Percentiles rank a stretch among this genome's conserved stretches.
Evolutionary conservation across 2,888 invertebrate genomes (phyloP).

Genomic region (Endomychus coccineus): DNA sequence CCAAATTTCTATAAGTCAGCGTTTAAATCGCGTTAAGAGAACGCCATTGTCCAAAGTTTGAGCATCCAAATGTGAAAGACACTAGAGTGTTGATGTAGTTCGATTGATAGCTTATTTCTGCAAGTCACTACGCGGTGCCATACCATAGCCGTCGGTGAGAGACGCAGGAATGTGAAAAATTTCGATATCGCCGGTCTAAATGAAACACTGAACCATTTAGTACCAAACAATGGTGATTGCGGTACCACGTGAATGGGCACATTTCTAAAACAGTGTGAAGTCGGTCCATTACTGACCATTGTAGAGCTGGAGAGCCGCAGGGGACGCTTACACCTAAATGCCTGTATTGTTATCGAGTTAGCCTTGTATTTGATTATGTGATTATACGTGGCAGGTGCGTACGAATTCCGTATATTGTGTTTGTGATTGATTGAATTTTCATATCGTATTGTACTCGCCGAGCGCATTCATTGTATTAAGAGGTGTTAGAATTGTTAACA

Average conservation of each 20-base stretch:
- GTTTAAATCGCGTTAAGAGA: too few species aligned
- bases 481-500: constrained; percentile 21
- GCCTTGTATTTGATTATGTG: constrained; percentile 41
- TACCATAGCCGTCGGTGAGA: too few species aligned
- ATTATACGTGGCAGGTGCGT: constrained; percentile 40
- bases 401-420: constrained; percentile 35
- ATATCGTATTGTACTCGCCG: constrained; percentile 26
- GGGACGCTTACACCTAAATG: constrained; percentile 32
- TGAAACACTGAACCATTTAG: constrained; percentile 24
- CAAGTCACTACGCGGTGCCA: too few species aligned
- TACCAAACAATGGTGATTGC: constrained; percentile 27
- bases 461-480: constrained; percentile 20
- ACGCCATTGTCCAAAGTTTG: too few species aligned
- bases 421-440: constrained; percentile 36
- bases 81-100: too few species aligned
- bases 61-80: too few species aligned
- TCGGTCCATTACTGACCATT: constrained; percentile 38
- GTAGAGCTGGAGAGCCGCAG: constrained; percentile 27
- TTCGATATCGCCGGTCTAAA: constrained; percentile 6
- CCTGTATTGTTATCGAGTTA: constrained; percentile 43
- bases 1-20: too few species aligned
- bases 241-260: constrained; percentile 39
- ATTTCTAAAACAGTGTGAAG: constrained; percentile 45
- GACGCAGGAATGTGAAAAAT: constrained; percentile 12
- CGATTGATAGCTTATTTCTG: too few species aligned